Evolutionary conservation across 2,797 vertebrate species (phyloP).

Genomic region (Aphelocoma californica): DNA sequence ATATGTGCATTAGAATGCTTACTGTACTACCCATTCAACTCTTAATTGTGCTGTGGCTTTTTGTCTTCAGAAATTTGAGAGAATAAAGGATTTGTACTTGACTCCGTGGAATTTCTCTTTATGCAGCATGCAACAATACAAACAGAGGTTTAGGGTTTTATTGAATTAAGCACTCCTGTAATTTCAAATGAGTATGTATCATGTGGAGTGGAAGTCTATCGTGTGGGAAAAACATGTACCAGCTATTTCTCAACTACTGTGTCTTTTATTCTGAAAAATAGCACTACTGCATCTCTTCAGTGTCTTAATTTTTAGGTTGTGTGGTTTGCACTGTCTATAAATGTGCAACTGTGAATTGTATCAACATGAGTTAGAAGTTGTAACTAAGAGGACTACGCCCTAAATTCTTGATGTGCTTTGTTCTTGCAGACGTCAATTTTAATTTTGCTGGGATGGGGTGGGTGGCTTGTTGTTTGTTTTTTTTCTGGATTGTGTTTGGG

Average conservation of each 20-base stretch:
- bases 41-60: neutral
- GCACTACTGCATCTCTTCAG: neutral
- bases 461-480: neutral
- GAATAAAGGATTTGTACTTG: neutral
- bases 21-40: neutral
- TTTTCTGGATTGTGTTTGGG: neutral
- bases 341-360: neutral
- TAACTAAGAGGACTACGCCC: fast-evolving
- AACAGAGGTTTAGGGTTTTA: neutral
- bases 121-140: fast-evolving
- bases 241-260: neutral
- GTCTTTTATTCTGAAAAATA: neutral
- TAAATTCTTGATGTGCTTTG: neutral
- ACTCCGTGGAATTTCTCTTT: neutral
- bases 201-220: neutral
- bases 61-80: neutral
- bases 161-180: neutral
- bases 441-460: neutral
- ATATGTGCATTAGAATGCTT: neutral
- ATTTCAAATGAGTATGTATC: neutral
- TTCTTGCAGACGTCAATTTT: neutral
- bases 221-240: neutral
- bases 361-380: neutral
- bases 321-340: neutral
- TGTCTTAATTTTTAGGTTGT: neutral